Evolutionary conservation across 92 coral and sea anemone species (phyloP).

Genomic region (Paramuricea clavata): DNA sequence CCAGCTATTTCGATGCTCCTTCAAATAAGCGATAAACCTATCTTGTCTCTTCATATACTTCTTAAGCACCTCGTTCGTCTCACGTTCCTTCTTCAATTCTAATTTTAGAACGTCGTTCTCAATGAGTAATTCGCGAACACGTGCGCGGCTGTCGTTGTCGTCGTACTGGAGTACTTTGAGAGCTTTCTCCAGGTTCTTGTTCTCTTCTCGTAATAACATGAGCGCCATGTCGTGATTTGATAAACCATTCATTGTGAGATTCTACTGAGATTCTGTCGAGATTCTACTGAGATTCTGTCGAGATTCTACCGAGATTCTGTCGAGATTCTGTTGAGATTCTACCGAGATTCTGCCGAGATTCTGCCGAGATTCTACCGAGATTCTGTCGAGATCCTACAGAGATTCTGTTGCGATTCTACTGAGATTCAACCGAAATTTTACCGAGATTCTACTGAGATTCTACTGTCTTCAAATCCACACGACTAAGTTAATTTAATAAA

Average conservation of each 20-base stretch:
- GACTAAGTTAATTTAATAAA: too few relatives aligned
- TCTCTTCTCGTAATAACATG: slow-evolving; percentile 35
- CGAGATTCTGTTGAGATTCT: too few relatives aligned
- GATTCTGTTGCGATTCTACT: too few relatives aligned
- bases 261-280: too few relatives aligned
- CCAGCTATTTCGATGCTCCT: slow-evolving; percentile 34
- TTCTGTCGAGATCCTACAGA: too few relatives aligned
- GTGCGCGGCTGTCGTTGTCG: slow-evolving; percentile 36
- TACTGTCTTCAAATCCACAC: too few relatives aligned
- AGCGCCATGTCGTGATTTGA: slow-evolving; percentile 39
- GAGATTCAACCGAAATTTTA: too few relatives aligned
- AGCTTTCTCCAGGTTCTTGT: slow-evolving; percentile 29
- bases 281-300: too few relatives aligned
- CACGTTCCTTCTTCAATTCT: slow-evolving; percentile 38
- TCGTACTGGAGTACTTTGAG: slow-evolving; percentile 23
- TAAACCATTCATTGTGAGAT: slow-evolving; percentile 13
- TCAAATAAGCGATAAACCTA: slow-evolving; percentile 38
- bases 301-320: too few relatives aligned
- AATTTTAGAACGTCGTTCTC: slow-evolving; percentile 21
- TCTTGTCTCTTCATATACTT: slow-evolving; percentile 51
- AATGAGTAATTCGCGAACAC: neutral
- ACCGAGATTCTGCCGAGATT: too few relatives aligned
- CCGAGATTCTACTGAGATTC: too few relatives aligned
- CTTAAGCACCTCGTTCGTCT: slow-evolving; percentile 39
- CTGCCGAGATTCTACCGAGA: too few relatives aligned